phyloP scores from a whole-genome alignment of 2,113 vertebrate species.

The Hylia prasina region DNA sequence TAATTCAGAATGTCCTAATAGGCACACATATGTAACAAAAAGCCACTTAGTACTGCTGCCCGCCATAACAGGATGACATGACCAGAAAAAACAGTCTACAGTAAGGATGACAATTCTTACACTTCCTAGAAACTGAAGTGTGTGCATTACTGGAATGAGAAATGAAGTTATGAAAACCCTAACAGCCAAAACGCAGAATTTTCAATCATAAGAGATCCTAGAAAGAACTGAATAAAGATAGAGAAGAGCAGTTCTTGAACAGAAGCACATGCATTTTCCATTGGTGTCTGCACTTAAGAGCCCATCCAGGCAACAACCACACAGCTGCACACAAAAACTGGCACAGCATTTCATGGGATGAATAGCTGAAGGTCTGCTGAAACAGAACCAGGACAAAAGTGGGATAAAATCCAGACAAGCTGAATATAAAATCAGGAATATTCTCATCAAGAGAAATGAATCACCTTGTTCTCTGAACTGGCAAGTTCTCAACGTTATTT shows the following conservation, averaged over 20 bases:
- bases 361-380: rapidly evolving
- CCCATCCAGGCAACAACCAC: not conserved
- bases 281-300: not conserved
- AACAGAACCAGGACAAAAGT: not conserved
- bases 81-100: not conserved
- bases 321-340: not conserved
- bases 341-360: rapidly evolving
- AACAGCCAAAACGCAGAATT: not conserved
- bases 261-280: rapidly evolving
- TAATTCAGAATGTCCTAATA: too few relatives aligned
- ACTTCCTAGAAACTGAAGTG: not conserved
- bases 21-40: not conserved
- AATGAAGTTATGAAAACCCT: not conserved
- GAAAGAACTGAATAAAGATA: rapidly evolving
- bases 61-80: rapidly evolving
- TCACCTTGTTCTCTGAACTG: not conserved
- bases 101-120: not conserved
- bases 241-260: not conserved
- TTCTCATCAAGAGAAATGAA: not conserved
- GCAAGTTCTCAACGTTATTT: not conserved
- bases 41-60: not conserved
- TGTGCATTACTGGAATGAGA: not conserved
- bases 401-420: not conserved
- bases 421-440: not conserved
- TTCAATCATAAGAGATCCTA: not conserved